These are phyloP conservation scores for Temnothorax curvispinosus DNA, from an alignment of 1,140 invertebrate species.

Conservation along the genomic window DNA sequence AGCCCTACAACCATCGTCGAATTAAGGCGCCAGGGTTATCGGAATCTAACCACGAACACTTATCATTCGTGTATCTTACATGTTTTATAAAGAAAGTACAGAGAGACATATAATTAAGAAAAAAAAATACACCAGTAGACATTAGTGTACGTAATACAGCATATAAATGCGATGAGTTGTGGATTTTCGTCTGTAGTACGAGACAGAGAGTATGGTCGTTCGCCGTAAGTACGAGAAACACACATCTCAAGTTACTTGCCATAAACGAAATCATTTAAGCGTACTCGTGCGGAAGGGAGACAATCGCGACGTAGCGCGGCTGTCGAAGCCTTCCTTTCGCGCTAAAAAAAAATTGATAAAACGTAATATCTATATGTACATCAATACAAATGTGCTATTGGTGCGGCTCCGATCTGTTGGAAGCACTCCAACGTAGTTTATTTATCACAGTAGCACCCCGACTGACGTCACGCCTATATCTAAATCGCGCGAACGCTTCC, in stretches of 20 bases:
- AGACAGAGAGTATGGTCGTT: not conserved
- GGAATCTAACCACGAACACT: too few species aligned
- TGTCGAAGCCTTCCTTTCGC: not conserved
- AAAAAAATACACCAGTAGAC: not conserved
- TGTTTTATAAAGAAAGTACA: slow-evolving; percentile 12
- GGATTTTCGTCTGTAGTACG: not conserved
- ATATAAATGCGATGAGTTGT: slow-evolving; percentile 19
- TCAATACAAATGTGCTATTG: slow-evolving; percentile 33
- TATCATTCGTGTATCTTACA: not conserved
- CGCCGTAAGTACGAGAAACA: not conserved
- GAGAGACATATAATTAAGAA: not conserved
- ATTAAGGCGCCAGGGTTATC: too few species aligned
- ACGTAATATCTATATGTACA: slow-evolving; percentile 51
- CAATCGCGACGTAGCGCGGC: not conserved
- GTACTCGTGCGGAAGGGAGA: not conserved
- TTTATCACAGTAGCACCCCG: slow-evolving; percentile 62
- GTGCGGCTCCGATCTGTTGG: not conserved
- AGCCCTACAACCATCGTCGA: too few species aligned
- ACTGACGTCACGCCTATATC: slow-evolving; percentile 27
- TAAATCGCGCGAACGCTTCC: slow-evolving; percentile 17
- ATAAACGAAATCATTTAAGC: not conserved
- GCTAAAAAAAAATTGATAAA: slow-evolving; percentile 34
- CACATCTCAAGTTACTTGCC: not conserved
- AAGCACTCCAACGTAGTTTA: slow-evolving; percentile 39
- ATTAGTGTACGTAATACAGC: not conserved